Base-by-base conservation (phyloP, 1,140 invertebrate species). In the Atopsyche davidsoni region DNA sequence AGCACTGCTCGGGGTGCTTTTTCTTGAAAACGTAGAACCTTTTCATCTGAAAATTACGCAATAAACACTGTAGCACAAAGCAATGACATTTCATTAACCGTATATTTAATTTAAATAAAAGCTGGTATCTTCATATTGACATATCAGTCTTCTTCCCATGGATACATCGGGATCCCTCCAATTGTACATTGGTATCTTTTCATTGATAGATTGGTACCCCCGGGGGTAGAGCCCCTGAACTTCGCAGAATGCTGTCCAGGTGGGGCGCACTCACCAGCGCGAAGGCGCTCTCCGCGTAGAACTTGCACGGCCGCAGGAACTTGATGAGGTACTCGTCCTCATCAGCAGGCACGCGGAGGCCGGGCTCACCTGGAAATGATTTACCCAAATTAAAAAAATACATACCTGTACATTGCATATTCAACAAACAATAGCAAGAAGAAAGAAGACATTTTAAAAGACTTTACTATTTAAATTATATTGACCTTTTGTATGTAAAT, bases 291-390 rank as follows among this genome's bases (percentile, higher is more conserved):
- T 89, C 82, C 2, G 85, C 80, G 58, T 89, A 89, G 64, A 85
- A 89, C 68, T 90, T 89, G 60, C 79, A 81, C 0, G 86, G 86
- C 28, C 87, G 74, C 6, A 89, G 67, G 55, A 89, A 90, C 49
- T 86, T 76, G n/a, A 87, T 73, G 0, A 89, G 66, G 76, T 81
- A 90, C 0, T 81, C 66, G 25, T 87, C 83, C 56, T 81, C 80
- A 18, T 89, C 79, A 11, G 79, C 59, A 0, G 87, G 86, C 43
- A 78, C 71, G 16, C 73, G 67, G 3, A 90, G 68, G 53, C 82
- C 78, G 6, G 67, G 73, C 58, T 89, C 85, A 16, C 72, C 86
- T 89, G 69, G 57, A 76, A 60, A 59, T n/a, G n/a, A n/a, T n/a
- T n/a, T n/a, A n/a, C n/a, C n/a, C n/a, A n/a, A n/a, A n/a, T n/a